Evolutionary conservation across 2,797 vertebrate genomes (phyloP).

Genomic region (Phoxinus dragarum): DNA sequence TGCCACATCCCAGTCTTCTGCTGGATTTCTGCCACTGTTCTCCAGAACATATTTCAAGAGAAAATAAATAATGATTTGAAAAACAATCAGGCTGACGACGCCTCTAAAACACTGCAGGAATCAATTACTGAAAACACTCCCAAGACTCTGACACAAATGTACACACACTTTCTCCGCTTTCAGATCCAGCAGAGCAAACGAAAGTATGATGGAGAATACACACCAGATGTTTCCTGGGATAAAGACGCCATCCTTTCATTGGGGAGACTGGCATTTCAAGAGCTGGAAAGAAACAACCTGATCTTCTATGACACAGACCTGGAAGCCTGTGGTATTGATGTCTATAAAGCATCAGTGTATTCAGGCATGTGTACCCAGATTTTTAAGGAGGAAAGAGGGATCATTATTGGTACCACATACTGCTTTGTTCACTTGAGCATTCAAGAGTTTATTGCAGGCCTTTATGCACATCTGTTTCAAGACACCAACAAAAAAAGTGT

Average conservation of each 20-base stretch:
- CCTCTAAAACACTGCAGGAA: background rate
- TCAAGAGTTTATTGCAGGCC: slow-evolving; percentile 14
- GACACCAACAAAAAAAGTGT: background rate
- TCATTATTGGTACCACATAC: slow-evolving; percentile 15
- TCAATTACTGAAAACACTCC: background rate
- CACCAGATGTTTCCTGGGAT: slow-evolving; percentile 8
- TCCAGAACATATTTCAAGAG: no score
- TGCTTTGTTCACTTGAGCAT: slow-evolving; percentile 44
- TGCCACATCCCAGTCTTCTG: no score
- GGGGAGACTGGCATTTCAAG: background rate
- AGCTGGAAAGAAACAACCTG: background rate
- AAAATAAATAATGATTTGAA: no score
- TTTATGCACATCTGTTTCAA: slow-evolving; percentile 28
- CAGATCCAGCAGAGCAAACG: background rate
- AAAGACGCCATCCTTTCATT: background rate
- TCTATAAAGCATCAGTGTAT: background rate
- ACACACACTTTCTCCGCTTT: slow-evolving; percentile 19
- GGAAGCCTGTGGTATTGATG: background rate
- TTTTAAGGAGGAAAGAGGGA: slow-evolving; percentile 27
- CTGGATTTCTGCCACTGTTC: no score
- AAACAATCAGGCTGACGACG: no score
- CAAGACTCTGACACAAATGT: slow-evolving; percentile 1
- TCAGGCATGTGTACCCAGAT: no score
- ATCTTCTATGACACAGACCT: background rate
- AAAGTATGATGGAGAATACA: background rate